phyloP scores from a whole-genome alignment of 2,113 vertebrate species.

The Zapornia atra region DNA sequence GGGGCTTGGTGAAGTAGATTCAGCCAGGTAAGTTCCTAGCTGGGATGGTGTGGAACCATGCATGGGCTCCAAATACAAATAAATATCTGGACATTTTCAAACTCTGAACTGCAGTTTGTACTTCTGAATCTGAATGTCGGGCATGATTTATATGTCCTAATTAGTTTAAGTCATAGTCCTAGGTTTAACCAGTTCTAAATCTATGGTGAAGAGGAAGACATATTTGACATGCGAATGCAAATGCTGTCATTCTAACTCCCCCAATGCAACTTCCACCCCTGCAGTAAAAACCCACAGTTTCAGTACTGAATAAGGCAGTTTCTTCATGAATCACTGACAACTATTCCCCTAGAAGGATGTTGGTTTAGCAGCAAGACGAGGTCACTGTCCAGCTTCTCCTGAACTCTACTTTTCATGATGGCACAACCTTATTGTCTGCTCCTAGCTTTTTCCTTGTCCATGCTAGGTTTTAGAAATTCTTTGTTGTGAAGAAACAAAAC shows the following conservation, averaged over 20 bases:
- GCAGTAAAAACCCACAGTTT: neutral
- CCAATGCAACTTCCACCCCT: neutral
- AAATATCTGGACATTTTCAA: rapidly evolving
- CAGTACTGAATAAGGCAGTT: neutral
- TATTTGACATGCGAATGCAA: neutral
- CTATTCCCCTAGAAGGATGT: neutral
- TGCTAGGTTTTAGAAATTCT: neutral
- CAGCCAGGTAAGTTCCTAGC: neutral
- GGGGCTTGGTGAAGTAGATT: neutral
- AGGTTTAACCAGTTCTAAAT: neutral
- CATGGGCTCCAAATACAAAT: neutral
- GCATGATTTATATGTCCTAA: neutral
- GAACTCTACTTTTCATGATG: neutral
- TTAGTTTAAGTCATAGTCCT: neutral
- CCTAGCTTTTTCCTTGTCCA: neutral
- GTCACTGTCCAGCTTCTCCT: neutral
- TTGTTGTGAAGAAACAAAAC: neutral
- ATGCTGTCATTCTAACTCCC: neutral
- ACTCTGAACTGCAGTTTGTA: neutral
- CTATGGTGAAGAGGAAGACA: neutral
- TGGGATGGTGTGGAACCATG: neutral
- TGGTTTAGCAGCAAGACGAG: neutral
- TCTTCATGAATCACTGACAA: neutral
- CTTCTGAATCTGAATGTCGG: neutral
- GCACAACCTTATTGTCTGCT: neutral